These are phyloP conservation scores for Theonella swinhoei DNA, from an alignment of 37 sponge, comb jelly and placozoan genomes.

Conservation along the genomic window DNA sequence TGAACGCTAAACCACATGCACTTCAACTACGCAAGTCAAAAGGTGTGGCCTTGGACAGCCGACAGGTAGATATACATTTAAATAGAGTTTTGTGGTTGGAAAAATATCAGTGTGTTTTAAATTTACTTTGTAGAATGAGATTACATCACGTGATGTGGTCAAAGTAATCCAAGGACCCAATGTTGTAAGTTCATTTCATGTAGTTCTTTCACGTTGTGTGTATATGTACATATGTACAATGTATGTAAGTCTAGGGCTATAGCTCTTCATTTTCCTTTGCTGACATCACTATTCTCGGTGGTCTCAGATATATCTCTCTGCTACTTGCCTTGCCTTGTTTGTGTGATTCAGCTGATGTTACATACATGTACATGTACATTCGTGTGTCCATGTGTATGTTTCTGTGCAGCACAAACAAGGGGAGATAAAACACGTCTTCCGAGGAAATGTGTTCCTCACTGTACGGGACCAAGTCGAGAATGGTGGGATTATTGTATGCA, in stretches of 20 bases:
- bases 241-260: too few relatives aligned
- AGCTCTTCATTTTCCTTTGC: too few relatives aligned
- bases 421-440: slow-evolving; percentile 88
- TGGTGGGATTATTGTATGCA: slow-evolving; percentile 89
- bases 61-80: slow-evolving; percentile 37
- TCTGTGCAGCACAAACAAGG: slow-evolving; percentile 78
- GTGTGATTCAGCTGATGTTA: neutral
- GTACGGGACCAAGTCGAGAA: slow-evolving; percentile 79
- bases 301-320: too few relatives aligned
- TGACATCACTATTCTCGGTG: too few relatives aligned
- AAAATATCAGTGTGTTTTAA: neutral
- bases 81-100: neutral
- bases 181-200: slow-evolving; percentile 66
- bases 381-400: neutral
- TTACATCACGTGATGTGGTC: slow-evolving; percentile 79
- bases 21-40: slow-evolving; percentile 83
- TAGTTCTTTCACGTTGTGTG: too few relatives aligned
- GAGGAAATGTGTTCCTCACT: slow-evolving; percentile 86
- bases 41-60: slow-evolving; percentile 85
- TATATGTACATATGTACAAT: too few relatives aligned
- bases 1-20: slow-evolving; percentile 71
- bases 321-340: too few relatives aligned
- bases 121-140: slow-evolving; percentile 49
- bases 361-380: neutral
- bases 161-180: slow-evolving; percentile 78